Conservation (phyloP, 2,797 vertebrate species). For the Trematomus bernacchii region DNA sequence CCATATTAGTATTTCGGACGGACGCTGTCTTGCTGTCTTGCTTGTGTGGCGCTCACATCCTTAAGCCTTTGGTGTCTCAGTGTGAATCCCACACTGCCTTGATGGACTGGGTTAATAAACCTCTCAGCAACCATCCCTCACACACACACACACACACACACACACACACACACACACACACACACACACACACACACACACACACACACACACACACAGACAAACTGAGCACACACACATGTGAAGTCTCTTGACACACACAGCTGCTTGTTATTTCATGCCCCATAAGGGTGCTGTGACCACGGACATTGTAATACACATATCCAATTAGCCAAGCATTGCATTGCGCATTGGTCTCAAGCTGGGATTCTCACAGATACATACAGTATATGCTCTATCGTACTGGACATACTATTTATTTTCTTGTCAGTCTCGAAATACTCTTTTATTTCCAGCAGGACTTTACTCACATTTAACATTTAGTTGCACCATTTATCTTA, state of each 20-base stretch:
- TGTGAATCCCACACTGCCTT: constrained; percentile 84
- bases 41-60: constrained; percentile 83
- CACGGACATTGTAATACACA: constrained; percentile 85
- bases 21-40: constrained; percentile 77
- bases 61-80: constrained; percentile 85
- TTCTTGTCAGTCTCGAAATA: constrained; percentile 12
- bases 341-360: constrained; percentile 66
- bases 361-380: constrained; percentile 71
- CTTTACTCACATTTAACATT: not conserved
- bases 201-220: constrained; percentile 58
- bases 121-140: constrained; percentile 71
- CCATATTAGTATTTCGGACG: constrained; percentile 85
- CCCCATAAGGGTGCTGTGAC: constrained; percentile 84
- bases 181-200: constrained; percentile 52
- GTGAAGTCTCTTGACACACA: constrained; percentile 67
- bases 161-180: constrained; percentile 38
- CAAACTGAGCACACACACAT: constrained; percentile 57
- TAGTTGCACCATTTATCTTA: not conserved
- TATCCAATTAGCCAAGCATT: constrained; percentile 85
- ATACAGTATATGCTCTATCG: constrained; percentile 13
- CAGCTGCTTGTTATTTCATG: constrained; percentile 89
- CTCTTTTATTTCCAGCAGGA: constrained; percentile 9
- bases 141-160: constrained; percentile 51
- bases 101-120: constrained; percentile 88
- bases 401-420: constrained; percentile 29